A percentile compares a stretch with the other conserved stretches of the same genome.
These are phyloP conservation scores for Hemiprocne comata DNA, from an alignment of 2,113 vertebrate species.

Conservation along the genomic window DNA sequence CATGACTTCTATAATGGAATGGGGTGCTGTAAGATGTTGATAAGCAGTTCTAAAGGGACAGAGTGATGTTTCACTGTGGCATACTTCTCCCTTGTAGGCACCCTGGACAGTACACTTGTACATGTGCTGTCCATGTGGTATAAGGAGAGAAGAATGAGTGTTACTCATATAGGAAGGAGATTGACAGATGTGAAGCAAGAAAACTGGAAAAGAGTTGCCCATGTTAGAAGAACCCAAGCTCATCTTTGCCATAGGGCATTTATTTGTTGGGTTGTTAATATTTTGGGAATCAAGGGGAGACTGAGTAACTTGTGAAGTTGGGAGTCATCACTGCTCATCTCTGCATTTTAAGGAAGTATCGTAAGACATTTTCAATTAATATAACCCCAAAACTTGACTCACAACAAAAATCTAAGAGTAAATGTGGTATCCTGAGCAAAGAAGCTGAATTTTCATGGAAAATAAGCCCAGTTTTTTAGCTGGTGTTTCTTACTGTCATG, in stretches of 20 bases:
- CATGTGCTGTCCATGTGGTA: accelerated
- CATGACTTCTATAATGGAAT: background rate
- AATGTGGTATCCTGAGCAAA: background rate
- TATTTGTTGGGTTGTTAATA: background rate
- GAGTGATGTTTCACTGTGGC: background rate
- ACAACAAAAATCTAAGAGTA: background rate
- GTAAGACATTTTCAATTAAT: background rate
- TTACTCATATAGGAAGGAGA: background rate
- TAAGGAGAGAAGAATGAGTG: background rate
- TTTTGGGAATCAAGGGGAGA: background rate
- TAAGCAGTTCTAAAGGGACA: background rate
- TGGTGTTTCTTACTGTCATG: background rate
- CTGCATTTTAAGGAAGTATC: background rate
- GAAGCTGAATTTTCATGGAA: background rate
- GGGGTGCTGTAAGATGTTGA: background rate
- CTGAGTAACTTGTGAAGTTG: background rate
- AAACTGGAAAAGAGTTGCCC: background rate
- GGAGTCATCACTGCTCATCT: background rate
- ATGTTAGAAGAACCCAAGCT: background rate
- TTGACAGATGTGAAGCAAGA: background rate
- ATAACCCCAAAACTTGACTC: background rate
- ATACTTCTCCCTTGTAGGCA: accelerated
- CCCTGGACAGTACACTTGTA: background rate
- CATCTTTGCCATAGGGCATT: background rate
- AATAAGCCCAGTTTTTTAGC: background rate